Evolutionary conservation across 2,797 vertebrate species (phyloP).

Genomic region (Schizopygopsis malacanthus): DNA sequence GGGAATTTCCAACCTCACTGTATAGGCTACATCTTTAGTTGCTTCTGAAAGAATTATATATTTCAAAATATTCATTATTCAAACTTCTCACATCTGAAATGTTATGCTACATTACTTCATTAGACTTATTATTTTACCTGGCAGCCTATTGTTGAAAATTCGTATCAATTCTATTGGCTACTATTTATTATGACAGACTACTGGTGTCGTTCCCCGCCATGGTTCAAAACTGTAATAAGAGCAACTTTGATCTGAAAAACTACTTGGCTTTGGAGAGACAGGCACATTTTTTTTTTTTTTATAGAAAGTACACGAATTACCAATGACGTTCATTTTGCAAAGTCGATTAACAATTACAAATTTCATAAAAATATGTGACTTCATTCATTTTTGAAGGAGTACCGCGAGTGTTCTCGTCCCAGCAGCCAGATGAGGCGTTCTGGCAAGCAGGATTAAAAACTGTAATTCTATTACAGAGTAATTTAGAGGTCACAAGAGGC

Average conservation of each 20-base stretch:
- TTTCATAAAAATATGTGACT: neutral
- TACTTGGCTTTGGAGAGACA: neutral
- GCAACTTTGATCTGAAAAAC: neutral
- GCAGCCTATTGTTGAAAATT: neutral
- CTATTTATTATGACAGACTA: neutral
- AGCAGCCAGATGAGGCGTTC: constrained; percentile 32
- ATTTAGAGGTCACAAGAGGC: constrained; percentile 82
- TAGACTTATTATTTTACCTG: neutral
- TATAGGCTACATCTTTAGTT: neutral
- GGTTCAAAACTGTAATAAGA: neutral
- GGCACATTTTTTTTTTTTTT: neutral
- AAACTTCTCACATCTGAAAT: neutral
- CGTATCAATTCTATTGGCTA: neutral
- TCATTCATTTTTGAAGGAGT: neutral
- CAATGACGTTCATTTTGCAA: neutral
- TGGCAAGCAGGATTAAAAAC: constrained; percentile 79
- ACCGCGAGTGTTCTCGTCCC: neutral
- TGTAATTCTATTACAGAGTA: constrained; percentile 84
- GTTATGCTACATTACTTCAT: neutral
- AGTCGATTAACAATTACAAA: neutral
- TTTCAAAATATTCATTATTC: constrained; percentile 1
- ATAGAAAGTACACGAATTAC: neutral
- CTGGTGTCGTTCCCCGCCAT: too few relatives aligned
- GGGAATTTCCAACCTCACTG: neutral
- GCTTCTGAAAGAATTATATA: neutral